Percentiles rank a stretch among this genome's conserved stretches.
Evolutionary conservation across 2,113 vertebrate species (phyloP).

Genomic region (Pan paniscus): DNA sequence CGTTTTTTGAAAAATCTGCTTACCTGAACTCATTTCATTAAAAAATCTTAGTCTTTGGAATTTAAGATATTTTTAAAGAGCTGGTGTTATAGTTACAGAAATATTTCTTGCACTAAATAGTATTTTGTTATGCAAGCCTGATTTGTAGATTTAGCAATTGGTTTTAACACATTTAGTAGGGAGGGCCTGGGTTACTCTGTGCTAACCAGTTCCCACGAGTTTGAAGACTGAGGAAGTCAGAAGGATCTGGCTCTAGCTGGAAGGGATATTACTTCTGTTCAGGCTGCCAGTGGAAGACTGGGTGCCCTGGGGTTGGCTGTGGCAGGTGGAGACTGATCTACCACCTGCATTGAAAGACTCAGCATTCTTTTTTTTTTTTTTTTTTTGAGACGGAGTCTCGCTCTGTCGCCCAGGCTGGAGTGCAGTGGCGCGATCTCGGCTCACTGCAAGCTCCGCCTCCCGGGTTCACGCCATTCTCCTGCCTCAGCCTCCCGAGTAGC

Average conservation of each 20-base stretch:
- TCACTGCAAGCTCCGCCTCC: too few species aligned
- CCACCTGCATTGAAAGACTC: not conserved
- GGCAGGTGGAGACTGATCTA: not conserved
- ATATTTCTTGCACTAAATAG: not conserved
- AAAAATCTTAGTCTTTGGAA: not conserved
- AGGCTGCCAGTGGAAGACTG: not conserved
- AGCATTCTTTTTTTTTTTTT: too few species aligned
- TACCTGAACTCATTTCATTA: not conserved
- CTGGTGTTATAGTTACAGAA: not conserved
- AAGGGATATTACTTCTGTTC: not conserved
- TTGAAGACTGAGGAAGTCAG: not conserved
- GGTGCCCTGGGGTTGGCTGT: not conserved
- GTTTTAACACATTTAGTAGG: not conserved
- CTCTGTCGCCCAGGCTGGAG: too few species aligned
- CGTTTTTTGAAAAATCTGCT: not conserved
- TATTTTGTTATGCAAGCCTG: not conserved
- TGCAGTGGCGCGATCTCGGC: too few species aligned
- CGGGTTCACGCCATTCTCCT: too few species aligned
- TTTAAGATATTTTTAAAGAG: conserved; percentile 15
- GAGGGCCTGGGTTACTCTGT: not conserved
- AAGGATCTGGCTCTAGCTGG: not conserved
- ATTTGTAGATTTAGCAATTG: not conserved
- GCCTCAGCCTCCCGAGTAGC: too few species aligned
- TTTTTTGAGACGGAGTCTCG: too few species aligned
- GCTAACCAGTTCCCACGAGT: not conserved